These are phyloP conservation scores for Nansenia antarctica DNA, from an alignment of 2,113 vertebrate species.

Conservation along the genomic window DNA sequence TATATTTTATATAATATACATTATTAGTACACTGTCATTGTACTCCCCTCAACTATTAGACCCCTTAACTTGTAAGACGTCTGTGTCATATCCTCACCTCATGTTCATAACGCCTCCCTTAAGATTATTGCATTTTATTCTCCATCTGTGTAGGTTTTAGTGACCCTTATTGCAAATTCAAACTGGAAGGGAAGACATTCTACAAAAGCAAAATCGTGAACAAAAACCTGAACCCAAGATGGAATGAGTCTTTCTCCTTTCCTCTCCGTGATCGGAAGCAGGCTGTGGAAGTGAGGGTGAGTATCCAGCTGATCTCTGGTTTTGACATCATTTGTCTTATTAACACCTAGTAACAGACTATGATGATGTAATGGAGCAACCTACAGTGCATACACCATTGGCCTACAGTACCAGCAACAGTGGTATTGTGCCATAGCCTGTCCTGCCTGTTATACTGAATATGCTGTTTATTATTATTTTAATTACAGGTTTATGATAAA, in stretches of 20 bases:
- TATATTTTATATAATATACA: background rate
- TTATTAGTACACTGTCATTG: background rate
- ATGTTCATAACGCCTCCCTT: background rate
- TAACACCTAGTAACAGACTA: background rate
- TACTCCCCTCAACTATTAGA: too few species aligned
- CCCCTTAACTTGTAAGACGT: background rate
- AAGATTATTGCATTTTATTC: conserved; percentile 12
- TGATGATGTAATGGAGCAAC: background rate
- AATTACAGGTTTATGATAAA: conserved; percentile 90
- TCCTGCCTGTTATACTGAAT: background rate
- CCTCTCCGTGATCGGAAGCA: conserved; percentile 85
- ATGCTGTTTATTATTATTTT: background rate
- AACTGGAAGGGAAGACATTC: conserved; percentile 90
- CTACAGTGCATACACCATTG: background rate
- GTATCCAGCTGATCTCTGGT: conserved; percentile 7
- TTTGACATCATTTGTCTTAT: background rate
- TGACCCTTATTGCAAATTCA: conserved; percentile 96
- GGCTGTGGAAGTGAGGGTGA: conserved; percentile 85
- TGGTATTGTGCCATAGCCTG: too few species aligned
- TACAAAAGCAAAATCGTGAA: conserved; percentile 97
- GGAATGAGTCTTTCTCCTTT: conserved; percentile 91
- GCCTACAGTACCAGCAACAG: too few species aligned
- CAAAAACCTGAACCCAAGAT: conserved; percentile 91
- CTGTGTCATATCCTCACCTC: background rate
- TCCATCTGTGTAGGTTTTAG: conserved; percentile 81